Evolutionary conservation across 2,888 invertebrate genomes (phyloP), one percentile per base, ranked within the genome.

Genomic region (Leptinotarsa tumamoca): DNA sequence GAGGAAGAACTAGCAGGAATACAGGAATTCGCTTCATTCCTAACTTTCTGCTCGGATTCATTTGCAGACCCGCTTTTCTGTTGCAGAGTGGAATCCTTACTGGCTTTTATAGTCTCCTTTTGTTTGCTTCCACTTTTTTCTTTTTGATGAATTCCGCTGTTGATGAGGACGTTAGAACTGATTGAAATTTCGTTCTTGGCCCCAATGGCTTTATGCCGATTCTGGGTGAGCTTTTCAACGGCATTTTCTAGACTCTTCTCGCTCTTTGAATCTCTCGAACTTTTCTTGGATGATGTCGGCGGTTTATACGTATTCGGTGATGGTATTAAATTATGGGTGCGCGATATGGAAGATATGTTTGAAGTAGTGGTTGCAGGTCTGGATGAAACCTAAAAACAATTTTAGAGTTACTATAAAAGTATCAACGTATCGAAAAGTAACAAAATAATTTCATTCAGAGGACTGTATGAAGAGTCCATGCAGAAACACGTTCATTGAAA

Each of bases 241-340:
- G 88, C 85, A 33, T 84, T 88, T 79, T 87, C 85, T 23, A 88
- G 79, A 76, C 87, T 87, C 74, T 88, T 88, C 61, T 88, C 88
- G 71, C 77, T 83, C 79, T 87, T 87, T 2, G 75, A 61, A 54
- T 85, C 84, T 77, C 83, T 85, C 27, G 69, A 74, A 50, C 73
- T 66, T 61, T 81, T 80, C 67, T 79, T 78, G 50, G 76, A 54
- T 7, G 77, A 17, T 17, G 77, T 33, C 33, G 76, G 71, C 27
- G 80, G 67, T 66, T 80, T 72, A 52, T 78, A 68, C 21, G 80
- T 67, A 23, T 74, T 74, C 58, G 76, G 66, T 43, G 73, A 69
- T 73, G 73, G 67, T 18, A 69, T 63, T 51, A 61, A 54, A 23
- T 54, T 74, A 56, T 78, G 78, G 49, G 71, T 61, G 68, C 76